Percentiles rank a stretch among this genome's conserved stretches.
Conservation (phyloP, 2,888 invertebrate species). For the Bembecia ichneumoniformis region DNA sequence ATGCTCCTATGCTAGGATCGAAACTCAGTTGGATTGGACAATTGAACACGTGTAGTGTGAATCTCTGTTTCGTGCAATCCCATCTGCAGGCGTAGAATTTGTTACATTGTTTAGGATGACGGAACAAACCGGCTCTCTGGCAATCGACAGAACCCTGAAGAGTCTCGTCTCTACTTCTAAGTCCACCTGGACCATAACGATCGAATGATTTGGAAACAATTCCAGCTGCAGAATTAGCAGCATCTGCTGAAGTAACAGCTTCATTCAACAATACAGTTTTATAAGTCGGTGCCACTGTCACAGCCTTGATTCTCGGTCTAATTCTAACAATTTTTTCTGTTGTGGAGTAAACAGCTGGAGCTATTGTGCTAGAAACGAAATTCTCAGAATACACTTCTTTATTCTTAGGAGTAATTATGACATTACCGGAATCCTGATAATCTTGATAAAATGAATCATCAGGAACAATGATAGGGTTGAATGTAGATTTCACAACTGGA, state of each 20-base stretch:
- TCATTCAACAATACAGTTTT: constrained; percentile 49
- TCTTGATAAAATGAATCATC: constrained; percentile 65
- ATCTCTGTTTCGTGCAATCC: constrained; percentile 83
- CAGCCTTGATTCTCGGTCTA: constrained; percentile 45
- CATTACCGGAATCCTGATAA: constrained; percentile 38
- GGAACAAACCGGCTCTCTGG: constrained; percentile 74
- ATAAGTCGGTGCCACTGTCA: constrained; percentile 57
- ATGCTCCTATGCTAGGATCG: constrained; percentile 81
- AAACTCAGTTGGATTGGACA: constrained; percentile 85
- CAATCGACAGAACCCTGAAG: constrained; percentile 75
- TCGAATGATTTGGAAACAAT: constrained; percentile 67
- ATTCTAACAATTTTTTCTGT: constrained; percentile 43
- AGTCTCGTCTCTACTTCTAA: constrained; percentile 71
- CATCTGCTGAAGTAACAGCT: constrained; percentile 35
- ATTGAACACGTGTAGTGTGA: constrained; percentile 82
- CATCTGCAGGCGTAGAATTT: constrained; percentile 87
- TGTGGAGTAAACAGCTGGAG: constrained; percentile 31
- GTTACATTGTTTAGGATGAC: constrained; percentile 84
- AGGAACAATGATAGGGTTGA: constrained; percentile 64
- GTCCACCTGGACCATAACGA: constrained; percentile 75
- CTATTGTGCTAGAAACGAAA: constrained; percentile 35
- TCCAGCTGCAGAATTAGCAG: constrained; percentile 4
- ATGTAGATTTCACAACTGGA: constrained; percentile 46
- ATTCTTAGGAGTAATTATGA: constrained; percentile 32
- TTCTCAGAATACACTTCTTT: constrained; percentile 30